phyloP scores from a whole-genome alignment of 2,888 invertebrate genomes.

The Sialis lutaria region DNA sequence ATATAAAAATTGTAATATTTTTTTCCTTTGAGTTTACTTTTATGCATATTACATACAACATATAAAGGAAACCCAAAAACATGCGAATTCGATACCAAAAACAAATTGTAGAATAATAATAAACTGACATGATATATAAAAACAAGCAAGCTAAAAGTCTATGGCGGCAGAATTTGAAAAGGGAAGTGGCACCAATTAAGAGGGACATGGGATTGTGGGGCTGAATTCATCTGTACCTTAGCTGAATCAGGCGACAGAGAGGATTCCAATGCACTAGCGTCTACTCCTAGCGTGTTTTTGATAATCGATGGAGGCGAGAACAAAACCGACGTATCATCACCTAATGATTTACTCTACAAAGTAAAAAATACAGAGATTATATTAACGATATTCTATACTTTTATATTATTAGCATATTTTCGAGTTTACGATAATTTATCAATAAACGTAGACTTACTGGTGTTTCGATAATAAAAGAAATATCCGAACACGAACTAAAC shows the following conservation, averaged over 20 bases:
- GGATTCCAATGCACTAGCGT: slow-evolving; percentile 39
- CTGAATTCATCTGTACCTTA: slow-evolving; percentile 18
- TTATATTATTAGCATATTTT: background rate
- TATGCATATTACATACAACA: too few species aligned
- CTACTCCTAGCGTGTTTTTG: slow-evolving; percentile 57
- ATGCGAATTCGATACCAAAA: too few species aligned
- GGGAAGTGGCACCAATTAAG: slow-evolving; percentile 3
- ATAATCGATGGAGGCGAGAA: slow-evolving; percentile 81
- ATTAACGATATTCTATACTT: background rate
- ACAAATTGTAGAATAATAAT: too few species aligned
- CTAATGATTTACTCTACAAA: slow-evolving; percentile 69
- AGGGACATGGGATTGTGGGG: slow-evolving; percentile 4
- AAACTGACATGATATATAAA: background rate
- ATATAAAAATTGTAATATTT: too few species aligned
- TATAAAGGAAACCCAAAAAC: too few species aligned
- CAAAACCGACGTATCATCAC: slow-evolving; percentile 55
- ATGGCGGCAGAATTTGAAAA: slow-evolving; percentile 4
- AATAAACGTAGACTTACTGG: slow-evolving; percentile 38
- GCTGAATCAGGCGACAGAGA: slow-evolving; percentile 21
- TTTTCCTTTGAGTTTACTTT: too few species aligned
- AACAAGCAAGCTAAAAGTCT: background rate
- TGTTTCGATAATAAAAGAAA: slow-evolving; percentile 58
- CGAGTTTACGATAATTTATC: background rate
- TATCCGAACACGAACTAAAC: slow-evolving; percentile 28
- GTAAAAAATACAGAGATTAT: slow-evolving; percentile 1